Evolutionary conservation across 2,888 invertebrate genomes (phyloP).

Genomic region (Cosmia pyralina): DNA sequence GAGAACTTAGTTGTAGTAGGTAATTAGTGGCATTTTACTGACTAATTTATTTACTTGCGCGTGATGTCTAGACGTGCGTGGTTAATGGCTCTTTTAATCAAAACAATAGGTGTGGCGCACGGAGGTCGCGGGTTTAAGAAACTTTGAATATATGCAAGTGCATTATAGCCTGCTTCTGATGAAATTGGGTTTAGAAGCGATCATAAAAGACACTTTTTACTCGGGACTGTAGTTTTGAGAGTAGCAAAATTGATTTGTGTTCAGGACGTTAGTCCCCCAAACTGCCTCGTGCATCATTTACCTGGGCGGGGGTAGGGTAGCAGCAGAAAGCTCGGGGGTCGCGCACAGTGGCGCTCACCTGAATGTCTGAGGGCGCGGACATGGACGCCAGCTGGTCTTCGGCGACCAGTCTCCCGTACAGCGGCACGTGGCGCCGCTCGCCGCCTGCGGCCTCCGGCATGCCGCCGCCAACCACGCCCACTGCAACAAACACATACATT

Average conservation of each 20-base stretch:
- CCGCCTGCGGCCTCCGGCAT: slow-evolving; percentile 86
- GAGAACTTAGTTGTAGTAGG: slow-evolving; percentile 77
- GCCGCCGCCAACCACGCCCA: slow-evolving; percentile 87
- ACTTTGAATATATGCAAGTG: slow-evolving; percentile 59
- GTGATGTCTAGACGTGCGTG: slow-evolving; percentile 81
- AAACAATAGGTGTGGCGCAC: slow-evolving; percentile 76
- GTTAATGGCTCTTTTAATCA: slow-evolving; percentile 79
- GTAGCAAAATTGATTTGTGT: slow-evolving; percentile 51
- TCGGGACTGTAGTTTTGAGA: slow-evolving; percentile 19
- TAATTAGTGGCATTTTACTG: slow-evolving; percentile 81
- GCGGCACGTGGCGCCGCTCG: slow-evolving; percentile 93
- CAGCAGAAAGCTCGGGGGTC: slow-evolving; percentile 89
- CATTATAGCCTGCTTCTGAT: slow-evolving; percentile 54
- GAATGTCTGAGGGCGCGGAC: slow-evolving; percentile 92
- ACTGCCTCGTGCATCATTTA: slow-evolving; percentile 90
- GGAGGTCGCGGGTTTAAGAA: slow-evolving; percentile 68
- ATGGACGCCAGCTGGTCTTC: slow-evolving; percentile 94
- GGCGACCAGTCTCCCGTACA: slow-evolving; percentile 97
- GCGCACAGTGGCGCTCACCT: slow-evolving; percentile 89
- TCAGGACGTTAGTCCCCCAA: slow-evolving; percentile 71
- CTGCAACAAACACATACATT: slow-evolving; percentile 76
- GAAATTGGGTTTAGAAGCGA: slow-evolving; percentile 56
- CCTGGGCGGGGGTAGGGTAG: slow-evolving; percentile 87
- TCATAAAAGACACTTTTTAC: slow-evolving; percentile 5
- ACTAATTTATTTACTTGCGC: slow-evolving; percentile 84